Evolutionary conservation across 2,888 invertebrate genomes (phyloP).

Genomic region (Campopleginae sp.): DNA sequence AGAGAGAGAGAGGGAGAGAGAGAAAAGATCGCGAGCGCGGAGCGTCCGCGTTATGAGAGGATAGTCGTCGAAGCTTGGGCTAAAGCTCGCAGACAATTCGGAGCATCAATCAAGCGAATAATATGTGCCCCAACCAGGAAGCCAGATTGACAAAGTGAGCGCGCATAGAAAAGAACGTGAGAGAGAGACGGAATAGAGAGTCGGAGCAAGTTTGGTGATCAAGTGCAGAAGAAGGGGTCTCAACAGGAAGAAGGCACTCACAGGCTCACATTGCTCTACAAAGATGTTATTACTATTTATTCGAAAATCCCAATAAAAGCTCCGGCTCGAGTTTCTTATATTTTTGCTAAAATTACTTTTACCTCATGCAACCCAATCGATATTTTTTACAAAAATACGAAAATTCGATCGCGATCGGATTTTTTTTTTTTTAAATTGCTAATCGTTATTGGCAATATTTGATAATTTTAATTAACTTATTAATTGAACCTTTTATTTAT

Average conservation of each 20-base stretch:
- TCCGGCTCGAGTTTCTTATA: neutral
- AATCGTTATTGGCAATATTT: too few species aligned
- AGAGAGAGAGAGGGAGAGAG: too few species aligned
- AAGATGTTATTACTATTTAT: conserved; percentile 55
- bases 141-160: conserved; percentile 77
- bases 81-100: conserved; percentile 73
- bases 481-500: too few species aligned
- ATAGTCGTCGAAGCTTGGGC: conserved; percentile 69
- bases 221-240: conserved; percentile 69
- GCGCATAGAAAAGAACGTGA: conserved; percentile 65
- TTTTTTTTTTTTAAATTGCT: too few species aligned
- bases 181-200: conserved; percentile 37
- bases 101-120: conserved; percentile 80
- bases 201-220: conserved; percentile 63
- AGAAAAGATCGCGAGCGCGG: conserved; percentile 64
- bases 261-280: conserved; percentile 74
- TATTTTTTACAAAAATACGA: too few species aligned
- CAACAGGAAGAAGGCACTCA: conserved; percentile 82
- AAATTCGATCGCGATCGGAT: too few species aligned
- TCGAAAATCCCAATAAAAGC: conserved; percentile 50
- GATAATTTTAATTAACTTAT: too few species aligned
- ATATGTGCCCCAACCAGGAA: conserved; percentile 81
- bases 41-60: conserved; percentile 67
- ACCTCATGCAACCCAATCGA: neutral
- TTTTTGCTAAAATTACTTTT: neutral